A percentile compares a stretch with the other conserved stretches of the same genome.
These are phyloP conservation scores for Mastomys natalensis DNA, from an alignment of 2,113 vertebrate species.

Conservation along the genomic window DNA sequence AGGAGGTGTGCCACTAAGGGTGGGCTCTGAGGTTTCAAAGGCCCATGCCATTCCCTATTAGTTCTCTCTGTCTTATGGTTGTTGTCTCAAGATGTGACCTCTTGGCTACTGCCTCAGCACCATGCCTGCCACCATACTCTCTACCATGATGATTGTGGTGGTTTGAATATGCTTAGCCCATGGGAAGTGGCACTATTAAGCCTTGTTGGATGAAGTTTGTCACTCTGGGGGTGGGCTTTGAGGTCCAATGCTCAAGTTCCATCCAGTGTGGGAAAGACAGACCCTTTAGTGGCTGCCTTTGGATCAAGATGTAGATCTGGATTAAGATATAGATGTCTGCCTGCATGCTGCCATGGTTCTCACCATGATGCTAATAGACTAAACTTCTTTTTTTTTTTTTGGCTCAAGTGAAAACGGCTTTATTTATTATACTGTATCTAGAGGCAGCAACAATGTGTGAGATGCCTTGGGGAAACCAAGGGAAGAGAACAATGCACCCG, in stretches of 20 bases:
- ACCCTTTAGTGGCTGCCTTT: too few relatives aligned
- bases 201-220: too few relatives aligned
- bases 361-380: too few relatives aligned
- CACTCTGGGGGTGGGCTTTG: too few relatives aligned
- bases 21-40: not conserved
- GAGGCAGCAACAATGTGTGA: not conserved
- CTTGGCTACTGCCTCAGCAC: not conserved
- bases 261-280: too few relatives aligned
- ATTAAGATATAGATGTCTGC: too few relatives aligned
- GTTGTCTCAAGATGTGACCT: not conserved
- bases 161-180: too few relatives aligned
- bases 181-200: too few relatives aligned
- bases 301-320: too few relatives aligned
- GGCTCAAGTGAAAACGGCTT: conserved; percentile 63
- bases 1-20: not conserved
- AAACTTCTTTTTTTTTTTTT: too few relatives aligned
- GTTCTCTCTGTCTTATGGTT: not conserved
- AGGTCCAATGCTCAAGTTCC: too few relatives aligned
- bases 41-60: not conserved
- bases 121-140: not conserved
- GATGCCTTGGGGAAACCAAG: conserved; percentile 47
- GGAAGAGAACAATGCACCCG: conserved; percentile 64
- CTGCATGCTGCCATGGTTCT: too few relatives aligned
- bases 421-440: conserved; percentile 75
- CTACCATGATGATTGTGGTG: not conserved